Conservation (phyloP, 2,888 invertebrate species). For the Lydus trimaculatus region DNA sequence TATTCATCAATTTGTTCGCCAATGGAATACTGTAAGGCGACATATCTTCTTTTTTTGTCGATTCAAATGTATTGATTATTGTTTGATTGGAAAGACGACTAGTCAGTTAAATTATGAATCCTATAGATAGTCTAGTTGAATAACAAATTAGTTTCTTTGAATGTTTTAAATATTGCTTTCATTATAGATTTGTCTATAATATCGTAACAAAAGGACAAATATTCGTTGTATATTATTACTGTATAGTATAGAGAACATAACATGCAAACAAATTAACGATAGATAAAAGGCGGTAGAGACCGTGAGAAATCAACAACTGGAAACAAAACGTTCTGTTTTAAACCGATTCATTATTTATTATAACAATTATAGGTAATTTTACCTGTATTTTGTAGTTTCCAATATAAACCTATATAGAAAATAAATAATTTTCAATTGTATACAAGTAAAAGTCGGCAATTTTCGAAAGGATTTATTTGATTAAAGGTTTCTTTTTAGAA, state of each 20-base stretch:
- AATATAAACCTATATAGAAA: neutral
- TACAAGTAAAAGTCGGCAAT: neutral
- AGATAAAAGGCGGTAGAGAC: constrained; percentile 28
- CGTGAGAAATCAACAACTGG: constrained; percentile 29
- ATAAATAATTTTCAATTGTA: neutral
- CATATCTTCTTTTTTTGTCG: too few relatives aligned
- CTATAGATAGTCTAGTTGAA: constrained; percentile 13
- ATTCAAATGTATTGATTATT: neutral
- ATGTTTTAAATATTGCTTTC: constrained; percentile 20
- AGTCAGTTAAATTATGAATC: constrained; percentile 13
- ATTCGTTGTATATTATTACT: constrained; percentile 28
- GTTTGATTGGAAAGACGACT: neutral
- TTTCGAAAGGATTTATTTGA: constrained; percentile 17
- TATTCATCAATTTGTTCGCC: too few relatives aligned
- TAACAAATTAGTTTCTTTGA: constrained; percentile 16
- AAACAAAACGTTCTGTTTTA: constrained; percentile 8
- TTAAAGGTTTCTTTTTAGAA: constrained; percentile 22
- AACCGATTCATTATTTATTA: constrained; percentile 19
- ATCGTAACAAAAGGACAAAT: constrained; percentile 22
- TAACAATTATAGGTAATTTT: constrained; percentile 15
- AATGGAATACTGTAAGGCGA: too few relatives aligned
- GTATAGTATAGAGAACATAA: constrained; percentile 24
- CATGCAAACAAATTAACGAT: constrained; percentile 35
- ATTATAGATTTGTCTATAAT: constrained; percentile 14
- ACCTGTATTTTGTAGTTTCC: neutral